These are phyloP conservation scores for Salticus scenicus DNA, from an alignment of 2,888 invertebrate species.

Conservation along the genomic window DNA sequence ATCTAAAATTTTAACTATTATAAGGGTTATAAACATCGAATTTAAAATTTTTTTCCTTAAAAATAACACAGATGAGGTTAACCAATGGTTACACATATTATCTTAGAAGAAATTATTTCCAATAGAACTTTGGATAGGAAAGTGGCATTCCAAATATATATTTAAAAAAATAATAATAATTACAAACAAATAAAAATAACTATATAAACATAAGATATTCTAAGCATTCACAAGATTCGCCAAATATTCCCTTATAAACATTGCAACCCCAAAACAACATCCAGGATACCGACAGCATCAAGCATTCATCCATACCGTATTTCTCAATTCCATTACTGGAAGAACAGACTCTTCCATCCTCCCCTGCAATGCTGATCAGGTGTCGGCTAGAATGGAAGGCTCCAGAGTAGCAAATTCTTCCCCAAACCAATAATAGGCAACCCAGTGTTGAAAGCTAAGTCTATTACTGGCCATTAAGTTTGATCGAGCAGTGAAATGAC, in stretches of 20 bases:
- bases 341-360: constrained; percentile 53
- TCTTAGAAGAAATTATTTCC: no score
- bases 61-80: no score
- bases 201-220: no score
- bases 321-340: constrained; percentile 57
- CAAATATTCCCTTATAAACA: background rate
- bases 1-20: no score
- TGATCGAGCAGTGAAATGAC: constrained; percentile 21
- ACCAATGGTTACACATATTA: no score
- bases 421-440: constrained; percentile 28
- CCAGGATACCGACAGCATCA: constrained; percentile 23
- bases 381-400: constrained; percentile 31
- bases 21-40: no score
- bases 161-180: no score
- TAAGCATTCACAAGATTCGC: no score
- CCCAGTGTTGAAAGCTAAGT: constrained; percentile 47
- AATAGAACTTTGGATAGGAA: no score
- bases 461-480: constrained; percentile 53
- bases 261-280: background rate
- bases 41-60: no score
- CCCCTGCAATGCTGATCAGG: constrained; percentile 54
- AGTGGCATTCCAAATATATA: no score
- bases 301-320: constrained; percentile 31
- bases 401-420: background rate
- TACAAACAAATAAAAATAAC: no score